Conservation (phyloP, 2,888 invertebrate species). For the Ethmia dodecea region DNA sequence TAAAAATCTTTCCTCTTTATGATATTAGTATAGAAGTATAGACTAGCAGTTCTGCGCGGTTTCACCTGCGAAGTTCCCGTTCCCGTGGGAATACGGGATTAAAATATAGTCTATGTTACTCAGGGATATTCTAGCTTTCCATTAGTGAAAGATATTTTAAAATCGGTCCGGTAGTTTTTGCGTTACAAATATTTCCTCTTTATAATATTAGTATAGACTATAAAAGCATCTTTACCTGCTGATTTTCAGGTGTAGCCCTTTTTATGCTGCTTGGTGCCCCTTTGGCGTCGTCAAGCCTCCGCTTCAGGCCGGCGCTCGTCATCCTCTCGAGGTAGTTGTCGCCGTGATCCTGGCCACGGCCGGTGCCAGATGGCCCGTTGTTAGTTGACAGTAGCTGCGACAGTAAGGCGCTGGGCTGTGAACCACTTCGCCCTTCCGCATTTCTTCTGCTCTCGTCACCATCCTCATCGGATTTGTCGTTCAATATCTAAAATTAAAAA, state of each 20-base stretch:
- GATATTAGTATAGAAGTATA: too few relatives aligned
- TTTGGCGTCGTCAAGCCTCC: slow-evolving; percentile 76
- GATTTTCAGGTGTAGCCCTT: slow-evolving; percentile 69
- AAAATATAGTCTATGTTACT: too few relatives aligned
- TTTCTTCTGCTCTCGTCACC: slow-evolving; percentile 79
- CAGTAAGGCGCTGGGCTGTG: slow-evolving; percentile 74
- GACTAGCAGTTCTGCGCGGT: too few relatives aligned
- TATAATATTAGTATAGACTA: too few relatives aligned
- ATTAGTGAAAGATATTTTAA: too few relatives aligned
- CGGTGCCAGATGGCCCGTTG: slow-evolving; percentile 54
- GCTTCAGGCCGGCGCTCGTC: slow-evolving; percentile 48
- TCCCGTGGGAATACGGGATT: too few relatives aligned
- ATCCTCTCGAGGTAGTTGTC: slow-evolving; percentile 57
- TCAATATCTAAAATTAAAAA: slow-evolving; percentile 79
- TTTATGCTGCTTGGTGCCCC: slow-evolving; percentile 78
- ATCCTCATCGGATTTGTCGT: slow-evolving; percentile 89
- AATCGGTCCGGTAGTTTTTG: too few relatives aligned
- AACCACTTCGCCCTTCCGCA: slow-evolving; percentile 36
- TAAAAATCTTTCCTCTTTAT: too few relatives aligned
- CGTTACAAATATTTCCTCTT: too few relatives aligned
- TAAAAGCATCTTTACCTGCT: too few relatives aligned
- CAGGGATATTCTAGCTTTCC: too few relatives aligned
- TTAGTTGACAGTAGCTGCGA: slow-evolving; percentile 66
- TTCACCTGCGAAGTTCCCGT: too few relatives aligned
- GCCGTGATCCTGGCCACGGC: slow-evolving; percentile 45